Evolutionary conservation across 2,888 invertebrate species (phyloP).

Genomic region (Plebejus argus): DNA sequence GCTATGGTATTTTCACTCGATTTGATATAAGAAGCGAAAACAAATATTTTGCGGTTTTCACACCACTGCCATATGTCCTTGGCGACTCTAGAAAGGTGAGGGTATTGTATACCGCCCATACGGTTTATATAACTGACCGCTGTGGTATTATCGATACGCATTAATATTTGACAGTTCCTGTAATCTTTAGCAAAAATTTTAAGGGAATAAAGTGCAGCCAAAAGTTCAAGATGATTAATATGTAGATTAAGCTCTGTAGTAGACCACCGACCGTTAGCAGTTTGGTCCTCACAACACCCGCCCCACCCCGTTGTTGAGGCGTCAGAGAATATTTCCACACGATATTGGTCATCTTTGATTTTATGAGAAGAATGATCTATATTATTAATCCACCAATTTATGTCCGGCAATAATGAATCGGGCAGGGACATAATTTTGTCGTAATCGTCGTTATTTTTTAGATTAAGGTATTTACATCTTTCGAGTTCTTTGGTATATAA

Average conservation of each 20-base stretch:
- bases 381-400: conserved; percentile 14
- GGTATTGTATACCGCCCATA: conserved; percentile 38
- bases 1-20: conserved; percentile 26
- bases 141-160: too few species aligned
- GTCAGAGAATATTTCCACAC: conserved; percentile 24
- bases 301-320: background rate
- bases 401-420: conserved; percentile 6
- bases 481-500: conserved; percentile 21
- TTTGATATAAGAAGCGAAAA: conserved; percentile 50
- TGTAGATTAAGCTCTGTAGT: too few species aligned
- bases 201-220: too few species aligned
- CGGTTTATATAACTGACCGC: too few species aligned
- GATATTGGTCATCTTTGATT: background rate
- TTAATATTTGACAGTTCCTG: too few species aligned
- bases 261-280: too few species aligned
- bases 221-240: too few species aligned
- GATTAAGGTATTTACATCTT: conserved; percentile 23
- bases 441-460: conserved; percentile 10
- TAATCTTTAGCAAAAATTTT: too few species aligned
- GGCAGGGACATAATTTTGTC: background rate
- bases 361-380: background rate
- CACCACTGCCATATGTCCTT: conserved; percentile 44
- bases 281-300: too few species aligned
- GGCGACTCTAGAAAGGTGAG: conserved; percentile 6
- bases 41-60: conserved; percentile 42